Conservation (phyloP, 2,888 invertebrate genomes). For the Drosophila anomelani region DNA sequence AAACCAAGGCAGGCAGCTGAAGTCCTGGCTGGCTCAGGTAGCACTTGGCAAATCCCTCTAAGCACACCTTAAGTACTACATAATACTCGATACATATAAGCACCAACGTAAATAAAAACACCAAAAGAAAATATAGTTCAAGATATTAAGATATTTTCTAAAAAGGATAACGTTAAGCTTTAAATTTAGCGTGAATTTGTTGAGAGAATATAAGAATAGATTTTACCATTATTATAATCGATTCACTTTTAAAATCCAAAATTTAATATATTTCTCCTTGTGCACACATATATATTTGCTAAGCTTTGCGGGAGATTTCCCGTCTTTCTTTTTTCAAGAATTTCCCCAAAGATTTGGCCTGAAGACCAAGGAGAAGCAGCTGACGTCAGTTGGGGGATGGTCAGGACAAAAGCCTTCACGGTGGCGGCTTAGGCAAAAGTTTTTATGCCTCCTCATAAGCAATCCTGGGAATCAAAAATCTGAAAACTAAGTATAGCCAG, state of each 20-base stretch:
- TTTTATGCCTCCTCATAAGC: slow-evolving; percentile 47
- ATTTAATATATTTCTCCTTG: background rate
- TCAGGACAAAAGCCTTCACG: slow-evolving; percentile 48
- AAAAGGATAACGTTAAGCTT: background rate
- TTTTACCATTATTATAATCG: no score
- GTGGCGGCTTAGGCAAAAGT: slow-evolving; percentile 59
- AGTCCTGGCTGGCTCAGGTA: slow-evolving; percentile 41
- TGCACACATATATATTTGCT: slow-evolving; percentile 11
- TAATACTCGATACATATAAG: slow-evolving; percentile 66
- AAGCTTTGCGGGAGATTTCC: slow-evolving; percentile 35
- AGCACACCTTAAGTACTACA: slow-evolving; percentile 75
- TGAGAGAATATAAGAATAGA: fast-evolving
- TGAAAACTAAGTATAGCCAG: slow-evolving; percentile 52
- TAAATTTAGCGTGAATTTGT: no score
- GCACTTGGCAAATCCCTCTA: slow-evolving; percentile 66
- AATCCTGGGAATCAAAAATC: slow-evolving; percentile 64
- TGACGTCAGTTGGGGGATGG: slow-evolving; percentile 59
- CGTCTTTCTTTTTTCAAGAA: slow-evolving; percentile 31
- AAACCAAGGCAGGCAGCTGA: slow-evolving; percentile 18
- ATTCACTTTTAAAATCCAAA: no score
- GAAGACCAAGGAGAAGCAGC: slow-evolving; percentile 49
- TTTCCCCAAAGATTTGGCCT: slow-evolving; percentile 61
- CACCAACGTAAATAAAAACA: slow-evolving; percentile 11
- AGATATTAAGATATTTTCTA: background rate
- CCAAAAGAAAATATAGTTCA: background rate